Base-by-base conservation (phyloP, 2,888 invertebrate species). In the Crepidodera aurea region DNA sequence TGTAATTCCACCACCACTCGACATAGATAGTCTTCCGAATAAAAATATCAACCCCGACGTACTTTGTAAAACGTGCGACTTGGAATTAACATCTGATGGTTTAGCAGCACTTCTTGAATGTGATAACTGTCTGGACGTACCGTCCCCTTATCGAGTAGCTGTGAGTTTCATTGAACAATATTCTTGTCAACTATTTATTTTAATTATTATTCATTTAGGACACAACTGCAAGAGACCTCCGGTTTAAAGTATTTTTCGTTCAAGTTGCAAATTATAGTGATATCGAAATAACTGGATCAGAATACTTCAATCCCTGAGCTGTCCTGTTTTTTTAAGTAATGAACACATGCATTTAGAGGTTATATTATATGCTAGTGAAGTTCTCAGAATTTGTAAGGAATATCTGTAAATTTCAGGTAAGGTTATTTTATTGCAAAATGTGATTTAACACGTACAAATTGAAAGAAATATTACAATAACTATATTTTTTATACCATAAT, bases 11-110 rank as follows among this genome's bases (percentile, higher is more conserved):
- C 64, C 60, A 15, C 60, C 64, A 2, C 40, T 63, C 42, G 67
- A 66, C 54, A 27, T 59, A 10, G 51, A 58, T 44, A 63, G 50
- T 18, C 62, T 60, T 16, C 65, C 62, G 42, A 58, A 62, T 19
- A 44, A 61, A 48, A 53, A 50, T 46, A 16, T 64, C 13, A 39
- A 50, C 39, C 63, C 69, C 6, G 42, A 66, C 48, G 66, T 68
- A 32, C 66, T 68, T 65, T 81, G 81, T 62, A 74, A 74, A 69
- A 75, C 69, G 70, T 81, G 81, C 58, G 77, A 79, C 68, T 69
- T 81, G 54, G 72, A 73, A 69, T 59, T 76, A 60, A 74, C 76
- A 12, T 53, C 73, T 5, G 77, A 78, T 60, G 71, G 72, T 51
- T 61, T 66, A 7, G 75, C 73, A 7, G 78, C 77, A 51, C 67